These are phyloP conservation scores for Erebia aethiops DNA, from an alignment of 2,888 invertebrate genomes.

Conservation along the genomic window DNA sequence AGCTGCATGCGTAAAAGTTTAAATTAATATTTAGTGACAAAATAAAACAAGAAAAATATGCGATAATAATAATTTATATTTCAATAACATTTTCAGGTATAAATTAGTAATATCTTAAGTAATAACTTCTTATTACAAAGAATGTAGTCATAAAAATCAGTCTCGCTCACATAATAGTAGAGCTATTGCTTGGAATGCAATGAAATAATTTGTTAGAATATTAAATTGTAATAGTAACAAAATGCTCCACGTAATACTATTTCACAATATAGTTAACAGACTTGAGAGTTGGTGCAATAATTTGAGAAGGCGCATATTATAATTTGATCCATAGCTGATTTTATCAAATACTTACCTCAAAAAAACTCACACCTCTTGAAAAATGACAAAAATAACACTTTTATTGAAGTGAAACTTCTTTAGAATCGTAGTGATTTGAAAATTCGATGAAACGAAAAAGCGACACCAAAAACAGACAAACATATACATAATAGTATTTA, in stretches of 20 bases:
- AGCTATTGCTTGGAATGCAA: slow-evolving; percentile 39
- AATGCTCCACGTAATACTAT: neutral
- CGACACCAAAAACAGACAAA: too few species aligned
- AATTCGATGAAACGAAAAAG: too few species aligned
- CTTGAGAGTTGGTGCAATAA: neutral
- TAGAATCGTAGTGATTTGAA: too few species aligned
- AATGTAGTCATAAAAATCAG: slow-evolving; percentile 39
- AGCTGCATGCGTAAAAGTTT: neutral
- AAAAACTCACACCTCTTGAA: too few species aligned
- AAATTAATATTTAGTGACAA: neutral
- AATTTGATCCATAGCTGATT: neutral
- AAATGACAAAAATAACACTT: too few species aligned
- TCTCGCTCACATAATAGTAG: slow-evolving; percentile 37
- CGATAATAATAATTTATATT: slow-evolving; percentile 23
- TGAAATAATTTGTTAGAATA: neutral
- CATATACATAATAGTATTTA: too few species aligned
- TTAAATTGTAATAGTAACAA: neutral
- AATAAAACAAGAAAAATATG: slow-evolving; percentile 19
- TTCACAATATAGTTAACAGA: neutral
- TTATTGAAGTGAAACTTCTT: too few species aligned
- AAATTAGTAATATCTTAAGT: slow-evolving; percentile 26
- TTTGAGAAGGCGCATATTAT: neutral
- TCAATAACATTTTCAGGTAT: slow-evolving; percentile 28
- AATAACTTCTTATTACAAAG: slow-evolving; percentile 24
- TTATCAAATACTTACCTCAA: too few species aligned